Base-by-base conservation (phyloP, 1,140 invertebrate species). In the Coptotermes formosanus region DNA sequence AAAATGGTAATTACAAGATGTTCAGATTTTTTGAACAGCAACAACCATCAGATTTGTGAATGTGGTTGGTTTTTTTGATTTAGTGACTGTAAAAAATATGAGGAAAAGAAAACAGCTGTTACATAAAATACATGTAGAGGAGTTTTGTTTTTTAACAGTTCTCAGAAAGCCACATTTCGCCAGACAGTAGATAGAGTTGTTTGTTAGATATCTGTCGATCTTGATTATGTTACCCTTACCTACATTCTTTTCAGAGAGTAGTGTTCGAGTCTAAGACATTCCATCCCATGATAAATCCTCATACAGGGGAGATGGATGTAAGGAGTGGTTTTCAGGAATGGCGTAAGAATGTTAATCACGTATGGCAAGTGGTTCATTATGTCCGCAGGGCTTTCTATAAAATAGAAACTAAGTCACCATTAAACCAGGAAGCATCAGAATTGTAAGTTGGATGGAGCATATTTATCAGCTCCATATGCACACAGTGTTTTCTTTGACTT, bases 301-400 rank as follows among this genome's bases (percentile, higher is more conserved):
- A 93, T 88, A 96, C 94, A 86, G 94, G 96, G 85, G 94, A 96
- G 89, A 90, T 99, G n/a, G 91, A 93, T 88, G 93, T 97, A 30
- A 93, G 91, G 87, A 94, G 94, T 91, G 95, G 94, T 9, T 98
- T 98, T 92, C 92, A 94, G 21, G 94, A 95, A 88, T 99, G 98
- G 97, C 95, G 94, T 88, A 94, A 93, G 89, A 94, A 94, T 88
- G 93, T 95, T 82, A 94, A 98, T 91, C 94, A 97, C 91, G 92
- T 98, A 75, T 98, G 96, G 96, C 97, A 98, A 91, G 92, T 98
- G 87, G 90, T 98, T 38, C 95, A 97, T 91, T 98, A 96, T 91
- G 93, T 97, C 85, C 94, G 95, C 86, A 94, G 94, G 90, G 94
- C 96, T 89, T 97, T 99, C 90, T 93, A 94, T 88, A 96, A 97